Conservation (phyloP, 1,140 invertebrate genomes). For the Cyphomyrmex costatus region DNA sequence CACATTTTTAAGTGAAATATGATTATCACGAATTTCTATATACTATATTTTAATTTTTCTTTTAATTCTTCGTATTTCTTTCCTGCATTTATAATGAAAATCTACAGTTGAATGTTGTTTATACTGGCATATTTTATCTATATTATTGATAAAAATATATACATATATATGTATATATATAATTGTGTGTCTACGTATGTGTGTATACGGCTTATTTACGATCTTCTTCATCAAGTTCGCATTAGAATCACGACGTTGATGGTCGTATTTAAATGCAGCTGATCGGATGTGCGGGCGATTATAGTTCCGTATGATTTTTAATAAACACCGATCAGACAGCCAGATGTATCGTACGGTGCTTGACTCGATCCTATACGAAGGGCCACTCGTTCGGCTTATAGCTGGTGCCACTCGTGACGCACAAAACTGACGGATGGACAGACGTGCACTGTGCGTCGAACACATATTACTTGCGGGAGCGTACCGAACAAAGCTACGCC, state of each 20-base stretch:
- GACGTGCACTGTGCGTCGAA: constrained; percentile 79
- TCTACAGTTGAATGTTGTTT: neutral
- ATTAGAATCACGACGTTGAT: neutral
- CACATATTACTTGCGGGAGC: constrained; percentile 81
- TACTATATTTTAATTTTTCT: neutral
- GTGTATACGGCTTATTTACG: neutral
- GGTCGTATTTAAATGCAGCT: constrained; percentile 17
- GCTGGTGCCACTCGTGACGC: constrained; percentile 79
- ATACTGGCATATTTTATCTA: neutral
- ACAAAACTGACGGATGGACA: constrained; percentile 84
- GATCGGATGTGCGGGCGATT: constrained; percentile 45
- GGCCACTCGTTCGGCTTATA: constrained; percentile 79
- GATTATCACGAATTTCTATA: neutral
- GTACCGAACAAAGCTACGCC: constrained; percentile 82
- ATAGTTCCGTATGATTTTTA: constrained; percentile 84
- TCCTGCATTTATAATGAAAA: neutral
- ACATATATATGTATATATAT: too few species aligned
- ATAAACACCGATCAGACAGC: constrained; percentile 85
- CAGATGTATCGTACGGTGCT: constrained; percentile 83
- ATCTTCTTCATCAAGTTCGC: neutral
- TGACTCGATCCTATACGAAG: constrained; percentile 81
- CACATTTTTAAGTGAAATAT: neutral
- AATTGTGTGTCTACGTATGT: neutral
- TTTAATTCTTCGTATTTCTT: neutral
- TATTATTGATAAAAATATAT: neutral